Evolutionary conservation across 2,797 vertebrate species (phyloP), one percentile per base, ranked within the genome.

Genomic region (Spatula versicolor): DNA sequence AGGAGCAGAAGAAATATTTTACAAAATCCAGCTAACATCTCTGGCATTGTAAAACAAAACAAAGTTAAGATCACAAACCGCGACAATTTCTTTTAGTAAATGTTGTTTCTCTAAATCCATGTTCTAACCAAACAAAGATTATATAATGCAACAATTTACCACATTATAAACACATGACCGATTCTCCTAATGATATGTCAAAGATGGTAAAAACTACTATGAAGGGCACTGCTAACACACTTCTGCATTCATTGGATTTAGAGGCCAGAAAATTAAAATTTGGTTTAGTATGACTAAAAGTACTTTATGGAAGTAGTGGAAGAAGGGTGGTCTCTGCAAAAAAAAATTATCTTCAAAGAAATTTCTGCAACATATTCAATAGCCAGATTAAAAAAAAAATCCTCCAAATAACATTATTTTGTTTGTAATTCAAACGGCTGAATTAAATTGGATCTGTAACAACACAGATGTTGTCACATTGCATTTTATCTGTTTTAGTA

Each of bases 101-200:
- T 28, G 56, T 33, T 69, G 30, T 90, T 91, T 91, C 72, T 74
- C 68, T 67, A 85, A 78, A 72, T 33, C 54, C 26, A 69, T 0
- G 31, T 35, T 91, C 85, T 64, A 91, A 31, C 8, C 54, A 84
- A 86, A 54, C 35, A 71, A 39, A 64, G 48, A 79, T 85, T 83
- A 95, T 7, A 69, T 63, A 95, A 93, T 26, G 58, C 21, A 93
- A 69, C 74, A 67, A 60, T 84, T 33, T 95, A 15, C 39, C 52
- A 56, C 60, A 64, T 73, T 82, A 84, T 22, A n/a, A 95, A 88
- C 50, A 46, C 16, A 73, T 20, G 37, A n/a, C 6, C 52, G n/a
- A n/a, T 69, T 16, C 35, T 77, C 69, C 64, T 87, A 80, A 87
- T 58, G 79, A 45, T 13, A 71, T 25, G 37, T 77, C 79, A 77